Evolutionary conservation across 2,888 invertebrate genomes (phyloP).

Genomic region (Hirtodrosophila cameraria): DNA sequence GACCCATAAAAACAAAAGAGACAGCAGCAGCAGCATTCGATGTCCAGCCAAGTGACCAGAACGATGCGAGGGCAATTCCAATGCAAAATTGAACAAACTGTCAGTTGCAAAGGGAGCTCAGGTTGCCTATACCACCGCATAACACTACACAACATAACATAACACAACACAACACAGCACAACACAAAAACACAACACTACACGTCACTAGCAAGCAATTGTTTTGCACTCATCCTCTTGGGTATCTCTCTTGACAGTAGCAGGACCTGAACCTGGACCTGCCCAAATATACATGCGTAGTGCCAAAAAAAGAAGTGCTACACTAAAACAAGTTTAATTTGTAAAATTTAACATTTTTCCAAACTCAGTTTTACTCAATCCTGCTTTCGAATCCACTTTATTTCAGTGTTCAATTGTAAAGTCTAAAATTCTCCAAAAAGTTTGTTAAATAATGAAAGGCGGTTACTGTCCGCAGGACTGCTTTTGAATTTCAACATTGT

Average conservation of each 20-base stretch:
- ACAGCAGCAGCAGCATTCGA: constrained; percentile 12
- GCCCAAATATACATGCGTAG: constrained; percentile 6
- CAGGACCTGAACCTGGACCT: not conserved
- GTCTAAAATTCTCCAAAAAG: too few species aligned
- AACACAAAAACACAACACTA: constrained; percentile 36
- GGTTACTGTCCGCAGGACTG: too few species aligned
- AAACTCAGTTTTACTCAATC: too few species aligned
- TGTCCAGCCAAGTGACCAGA: constrained; percentile 14
- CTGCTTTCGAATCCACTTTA: too few species aligned
- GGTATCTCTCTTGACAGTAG: constrained; percentile 1
- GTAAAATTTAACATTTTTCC: too few species aligned
- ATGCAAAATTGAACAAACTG: constrained; percentile 74
- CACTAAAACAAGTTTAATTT: constrained; percentile 1
- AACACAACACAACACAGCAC: constrained; percentile 7
- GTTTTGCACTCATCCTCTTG: constrained; percentile 39
- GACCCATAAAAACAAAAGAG: constrained; percentile 66
- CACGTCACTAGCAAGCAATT: constrained; percentile 50
- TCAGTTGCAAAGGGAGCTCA: constrained; percentile 59
- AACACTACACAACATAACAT: constrained; percentile 32
- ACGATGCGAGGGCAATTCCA: constrained; percentile 25
- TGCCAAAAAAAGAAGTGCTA: not conserved
- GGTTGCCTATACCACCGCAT: constrained; percentile 24
- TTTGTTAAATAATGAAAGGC: too few species aligned
- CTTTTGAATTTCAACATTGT: too few species aligned
- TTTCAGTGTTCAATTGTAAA: too few species aligned